A percentile compares a stretch with the other conserved stretches of the same genome.
phyloP scores from a whole-genome alignment of 2,888 invertebrate genomes.

The Mythimna impura region DNA sequence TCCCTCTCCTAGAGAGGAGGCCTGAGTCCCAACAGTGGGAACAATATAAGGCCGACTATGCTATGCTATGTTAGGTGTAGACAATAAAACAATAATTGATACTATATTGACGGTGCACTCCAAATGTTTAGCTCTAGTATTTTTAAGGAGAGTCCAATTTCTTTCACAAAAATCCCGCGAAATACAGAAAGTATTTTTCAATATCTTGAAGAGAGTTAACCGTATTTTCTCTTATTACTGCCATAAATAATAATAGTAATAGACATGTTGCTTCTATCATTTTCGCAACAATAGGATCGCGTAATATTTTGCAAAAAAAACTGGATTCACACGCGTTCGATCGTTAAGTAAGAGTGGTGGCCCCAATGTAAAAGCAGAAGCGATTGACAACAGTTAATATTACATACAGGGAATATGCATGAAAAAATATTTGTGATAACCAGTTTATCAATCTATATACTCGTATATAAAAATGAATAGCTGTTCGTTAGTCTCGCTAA shows the following conservation, averaged over 20 bases:
- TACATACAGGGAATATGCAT: too few species aligned
- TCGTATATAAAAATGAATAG: too few species aligned
- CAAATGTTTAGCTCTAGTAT: neutral
- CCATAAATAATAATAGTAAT: conserved; percentile 36
- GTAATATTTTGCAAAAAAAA: conserved; percentile 62
- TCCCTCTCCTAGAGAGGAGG: too few species aligned
- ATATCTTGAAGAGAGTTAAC: conserved; percentile 9
- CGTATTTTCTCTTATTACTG: conserved; percentile 36
- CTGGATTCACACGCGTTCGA: conserved; percentile 59
- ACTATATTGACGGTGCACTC: too few species aligned
- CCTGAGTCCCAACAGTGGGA: too few species aligned
- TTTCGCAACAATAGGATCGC: conserved; percentile 53
- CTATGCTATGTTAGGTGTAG: too few species aligned
- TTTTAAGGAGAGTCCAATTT: neutral
- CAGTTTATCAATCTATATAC: too few species aligned
- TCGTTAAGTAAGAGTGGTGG: conserved; percentile 51
- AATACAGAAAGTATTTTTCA: conserved; percentile 4
- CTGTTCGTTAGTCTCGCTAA: too few species aligned
- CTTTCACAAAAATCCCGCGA: neutral
- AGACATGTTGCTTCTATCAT: conserved; percentile 42
- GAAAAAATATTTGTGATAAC: too few species aligned
- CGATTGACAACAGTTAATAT: neutral
- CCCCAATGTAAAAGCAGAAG: conserved; percentile 1
- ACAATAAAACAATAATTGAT: too few species aligned
- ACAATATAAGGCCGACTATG: too few species aligned